Base-by-base conservation (phyloP, 2,888 invertebrate species). In the Orthonevra nobilis region DNA sequence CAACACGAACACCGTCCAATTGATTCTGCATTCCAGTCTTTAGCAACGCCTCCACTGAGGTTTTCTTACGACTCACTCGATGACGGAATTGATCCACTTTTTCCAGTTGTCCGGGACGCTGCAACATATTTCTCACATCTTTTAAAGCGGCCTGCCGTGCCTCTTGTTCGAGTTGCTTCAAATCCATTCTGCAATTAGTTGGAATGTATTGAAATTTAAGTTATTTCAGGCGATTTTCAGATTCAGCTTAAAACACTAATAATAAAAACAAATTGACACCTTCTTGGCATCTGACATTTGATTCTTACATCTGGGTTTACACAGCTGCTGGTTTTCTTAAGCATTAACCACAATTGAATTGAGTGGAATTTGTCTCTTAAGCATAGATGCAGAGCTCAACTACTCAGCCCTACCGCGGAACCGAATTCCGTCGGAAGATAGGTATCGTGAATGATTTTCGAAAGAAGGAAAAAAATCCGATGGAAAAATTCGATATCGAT, bases 1-100 rank as follows among this genome's bases (percentile, higher is more conserved):
- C 99, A 7, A 96, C 95, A 83, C 96, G 93, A 0, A 99, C 98
- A 0, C 98, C 98, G 89, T 99, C 99, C 60, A 99, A 90, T 89
- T 99, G 98, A 81, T 97, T 97, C 88, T 99, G 98, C 91, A 99
- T 97, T 0, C 98, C 98, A n/a, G 98, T 97, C 89, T 99, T 98
- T 15, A 99, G 83, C 14, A 88, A 81, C 15, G 88, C 87, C 81
- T 89, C 88, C n/a, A 86, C 86, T 0, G 88, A 88, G 0, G 87
- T 88, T 38, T 88, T 89, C 72, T 89, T 89, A 2, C 88, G 84
- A 40, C 87, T 86, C 7, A 88, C 86, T 20, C 88, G 85, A 82
- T 87, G 86, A 4, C 86, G 86, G 70, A 87, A 89, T 70, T 88
- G 88, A 9, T 89, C 89, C 82, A 93, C 93, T 90, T 96, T 98